Conservation (phyloP, 2,888 invertebrate genomes). For the Gymnosoma rotundatum region DNA sequence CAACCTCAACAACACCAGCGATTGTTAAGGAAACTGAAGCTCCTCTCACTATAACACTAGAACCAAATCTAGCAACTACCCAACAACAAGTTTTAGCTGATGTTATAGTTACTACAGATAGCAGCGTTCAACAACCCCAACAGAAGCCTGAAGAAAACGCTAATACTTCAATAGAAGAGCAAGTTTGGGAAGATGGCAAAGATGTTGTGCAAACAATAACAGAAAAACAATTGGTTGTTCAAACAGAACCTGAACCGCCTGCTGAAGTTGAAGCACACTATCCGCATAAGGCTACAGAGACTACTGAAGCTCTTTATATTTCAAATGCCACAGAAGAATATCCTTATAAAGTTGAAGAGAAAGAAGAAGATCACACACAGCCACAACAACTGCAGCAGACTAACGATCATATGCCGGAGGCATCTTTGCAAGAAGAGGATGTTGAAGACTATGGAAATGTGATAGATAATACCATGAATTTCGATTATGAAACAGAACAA, state of each 20-base stretch:
- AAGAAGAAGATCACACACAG: slow-evolving; percentile 75
- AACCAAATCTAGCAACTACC: background rate
- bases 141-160: slow-evolving; percentile 16
- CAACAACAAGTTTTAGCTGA: slow-evolving; percentile 6
- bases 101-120: background rate
- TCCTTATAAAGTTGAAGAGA: slow-evolving; percentile 80
- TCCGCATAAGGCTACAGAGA: slow-evolving; percentile 58
- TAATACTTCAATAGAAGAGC: slow-evolving; percentile 51
- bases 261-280: slow-evolving; percentile 45
- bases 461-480: slow-evolving; percentile 78
- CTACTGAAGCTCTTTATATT: slow-evolving; percentile 63
- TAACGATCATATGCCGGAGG: slow-evolving; percentile 1
- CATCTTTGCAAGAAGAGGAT: slow-evolving; percentile 21
- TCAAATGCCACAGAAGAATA: slow-evolving; percentile 75
- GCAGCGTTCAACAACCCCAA: slow-evolving; percentile 9
- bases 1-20: slow-evolving; percentile 59
- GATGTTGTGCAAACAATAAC: background rate
- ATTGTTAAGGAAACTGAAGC: slow-evolving; percentile 43
- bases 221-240: background rate
- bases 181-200: slow-evolving; percentile 59
- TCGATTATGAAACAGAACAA: slow-evolving; percentile 76
- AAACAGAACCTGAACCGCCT: slow-evolving; percentile 69
- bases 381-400: slow-evolving; percentile 5
- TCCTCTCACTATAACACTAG: slow-evolving; percentile 9
- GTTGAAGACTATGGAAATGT: slow-evolving; percentile 47